A percentile compares a stretch with the other conserved stretches of the same genome.
Conservation (phyloP, 2,888 invertebrate genomes). For the Ctena decussata region DNA sequence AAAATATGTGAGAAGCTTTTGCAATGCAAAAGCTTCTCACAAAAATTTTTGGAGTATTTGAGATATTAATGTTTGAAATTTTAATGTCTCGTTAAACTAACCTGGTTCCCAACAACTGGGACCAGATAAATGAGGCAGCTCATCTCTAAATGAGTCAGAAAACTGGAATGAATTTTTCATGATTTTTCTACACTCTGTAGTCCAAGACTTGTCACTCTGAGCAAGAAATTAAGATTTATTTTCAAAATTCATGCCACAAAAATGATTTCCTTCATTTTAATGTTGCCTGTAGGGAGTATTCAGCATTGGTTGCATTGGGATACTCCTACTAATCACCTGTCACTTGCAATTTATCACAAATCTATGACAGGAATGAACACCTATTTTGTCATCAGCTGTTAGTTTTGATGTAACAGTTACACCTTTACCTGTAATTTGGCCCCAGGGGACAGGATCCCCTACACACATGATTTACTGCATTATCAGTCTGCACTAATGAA, state of each 20-base stretch:
- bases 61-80: too few relatives aligned
- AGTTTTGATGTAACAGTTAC: neutral
- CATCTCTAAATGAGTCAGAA: neutral
- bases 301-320: neutral
- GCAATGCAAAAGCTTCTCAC: too few relatives aligned
- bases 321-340: neutral
- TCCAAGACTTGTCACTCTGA: neutral
- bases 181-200: neutral
- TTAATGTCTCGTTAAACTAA: too few relatives aligned
- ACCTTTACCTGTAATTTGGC: constrained; percentile 2
- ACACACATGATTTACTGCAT: neutral
- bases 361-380: constrained; percentile 5
- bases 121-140: too few relatives aligned
- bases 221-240: constrained; percentile 4
- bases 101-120: too few relatives aligned
- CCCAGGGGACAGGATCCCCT: neutral
- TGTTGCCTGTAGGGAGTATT: neutral
- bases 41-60: too few relatives aligned
- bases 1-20: too few relatives aligned
- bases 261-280: neutral
- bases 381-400: constrained; percentile 8
- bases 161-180: constrained; percentile 6
- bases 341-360: constrained; percentile 8
- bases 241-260: neutral
- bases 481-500: neutral